Evolutionary conservation across 2,113 vertebrate species (phyloP).

Genomic region (Catharus bicknelli): DNA sequence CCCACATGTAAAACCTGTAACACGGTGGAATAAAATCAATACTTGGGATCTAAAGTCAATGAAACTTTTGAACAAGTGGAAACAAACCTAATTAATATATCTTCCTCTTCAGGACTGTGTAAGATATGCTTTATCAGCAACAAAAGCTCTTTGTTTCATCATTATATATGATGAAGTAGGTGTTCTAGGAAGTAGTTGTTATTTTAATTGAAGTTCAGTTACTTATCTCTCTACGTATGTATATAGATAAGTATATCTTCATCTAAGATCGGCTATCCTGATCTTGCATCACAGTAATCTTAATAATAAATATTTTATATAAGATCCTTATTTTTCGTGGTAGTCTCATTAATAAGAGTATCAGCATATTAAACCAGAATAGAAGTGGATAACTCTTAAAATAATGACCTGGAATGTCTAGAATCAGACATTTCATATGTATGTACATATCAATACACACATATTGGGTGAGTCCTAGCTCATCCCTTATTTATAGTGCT

Average conservation of each 20-base stretch:
- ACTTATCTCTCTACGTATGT: neutral
- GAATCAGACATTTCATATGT: neutral
- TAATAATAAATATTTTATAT: neutral
- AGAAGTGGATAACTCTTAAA: neutral
- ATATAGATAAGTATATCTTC: neutral
- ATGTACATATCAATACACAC: neutral
- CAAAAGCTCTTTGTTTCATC: neutral
- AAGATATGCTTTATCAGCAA: neutral
- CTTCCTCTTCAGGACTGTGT: neutral
- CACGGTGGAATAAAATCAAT: neutral
- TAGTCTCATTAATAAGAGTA: neutral
- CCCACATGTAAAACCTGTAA: neutral
- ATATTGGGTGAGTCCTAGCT: neutral
- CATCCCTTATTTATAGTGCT: neutral
- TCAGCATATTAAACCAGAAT: neutral
- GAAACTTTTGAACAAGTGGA: neutral
- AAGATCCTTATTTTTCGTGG: neutral
- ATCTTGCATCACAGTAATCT: neutral
- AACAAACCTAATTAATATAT: neutral
- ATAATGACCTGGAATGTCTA: neutral
- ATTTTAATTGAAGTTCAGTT: neutral
- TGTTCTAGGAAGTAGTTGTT: neutral
- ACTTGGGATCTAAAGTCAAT: accelerated
- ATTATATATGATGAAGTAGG: neutral
- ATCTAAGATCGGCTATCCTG: neutral